These are phyloP conservation scores for Cheilosia grossa DNA, from an alignment of 2,888 invertebrate species.

Conservation along the genomic window DNA sequence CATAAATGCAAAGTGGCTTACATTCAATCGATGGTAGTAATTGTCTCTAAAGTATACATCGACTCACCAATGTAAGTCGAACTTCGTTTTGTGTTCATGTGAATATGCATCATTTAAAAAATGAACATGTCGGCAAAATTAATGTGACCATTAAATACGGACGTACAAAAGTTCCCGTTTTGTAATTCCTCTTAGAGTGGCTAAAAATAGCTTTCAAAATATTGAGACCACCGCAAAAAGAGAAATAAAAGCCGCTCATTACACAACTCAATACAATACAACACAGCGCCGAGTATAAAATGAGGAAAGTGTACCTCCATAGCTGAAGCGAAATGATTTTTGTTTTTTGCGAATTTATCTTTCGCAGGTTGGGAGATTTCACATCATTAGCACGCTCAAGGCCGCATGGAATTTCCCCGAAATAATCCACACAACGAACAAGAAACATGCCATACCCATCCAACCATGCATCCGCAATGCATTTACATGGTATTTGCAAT, in stretches of 20 bases:
- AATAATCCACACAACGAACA: slow-evolving; percentile 6
- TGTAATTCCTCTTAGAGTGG: slow-evolving; percentile 29
- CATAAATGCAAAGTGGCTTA: too few relatives aligned
- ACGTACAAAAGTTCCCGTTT: slow-evolving; percentile 35
- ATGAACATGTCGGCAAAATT: too few relatives aligned
- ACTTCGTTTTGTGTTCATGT: too few relatives aligned
- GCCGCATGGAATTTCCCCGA: slow-evolving; percentile 50
- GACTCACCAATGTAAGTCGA: too few relatives aligned
- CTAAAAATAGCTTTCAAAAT: slow-evolving; percentile 59
- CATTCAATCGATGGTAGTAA: too few relatives aligned
- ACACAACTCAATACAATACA: slow-evolving; percentile 36
- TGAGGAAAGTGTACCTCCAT: slow-evolving; percentile 17
- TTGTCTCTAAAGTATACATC: too few relatives aligned
- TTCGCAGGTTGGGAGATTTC: slow-evolving; percentile 26
- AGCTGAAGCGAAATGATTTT: slow-evolving; percentile 18
- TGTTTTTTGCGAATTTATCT: slow-evolving; percentile 39
- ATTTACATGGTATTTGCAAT: slow-evolving; percentile 28
- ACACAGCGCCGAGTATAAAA: slow-evolving; percentile 3
- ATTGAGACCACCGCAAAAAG: slow-evolving; percentile 16
- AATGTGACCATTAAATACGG: background rate
- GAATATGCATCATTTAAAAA: too few relatives aligned
- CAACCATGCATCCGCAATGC: slow-evolving; percentile 27
- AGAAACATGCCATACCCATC: background rate
- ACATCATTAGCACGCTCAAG: slow-evolving; percentile 41
- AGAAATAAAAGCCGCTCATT: slow-evolving; percentile 36